phyloP scores from a whole-genome alignment of 2,113 vertebrate species.

The Tor tambroides region DNA sequence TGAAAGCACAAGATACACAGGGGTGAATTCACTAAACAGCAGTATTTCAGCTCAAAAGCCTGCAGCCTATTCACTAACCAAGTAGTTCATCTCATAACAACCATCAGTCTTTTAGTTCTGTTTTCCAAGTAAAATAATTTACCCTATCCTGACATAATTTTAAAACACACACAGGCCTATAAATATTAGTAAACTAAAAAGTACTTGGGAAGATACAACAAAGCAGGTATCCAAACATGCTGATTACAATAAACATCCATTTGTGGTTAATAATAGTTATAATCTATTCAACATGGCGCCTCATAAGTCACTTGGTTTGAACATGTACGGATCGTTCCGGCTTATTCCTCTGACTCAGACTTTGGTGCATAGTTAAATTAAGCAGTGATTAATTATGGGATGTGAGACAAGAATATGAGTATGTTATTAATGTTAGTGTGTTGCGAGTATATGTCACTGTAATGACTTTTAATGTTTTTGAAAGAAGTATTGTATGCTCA shows the following conservation, averaged over 20 bases:
- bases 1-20: no score
- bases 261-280: neutral
- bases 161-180: neutral
- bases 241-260: neutral
- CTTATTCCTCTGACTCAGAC: neutral
- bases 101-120: neutral
- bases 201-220: neutral
- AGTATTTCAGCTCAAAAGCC: neutral
- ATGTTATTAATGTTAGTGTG: neutral
- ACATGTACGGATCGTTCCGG: neutral
- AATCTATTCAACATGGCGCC: neutral
- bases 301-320: neutral
- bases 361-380: neutral
- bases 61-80: neutral
- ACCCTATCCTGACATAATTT: neutral
- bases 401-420: neutral
- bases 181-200: neutral
- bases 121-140: neutral
- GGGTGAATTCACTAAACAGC: neutral
- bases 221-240: neutral
- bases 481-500: neutral
- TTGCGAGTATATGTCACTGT: no score
- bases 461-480: neutral
- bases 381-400: neutral
- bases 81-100: neutral